Evolutionary conservation across 2,113 vertebrate genomes (phyloP).

Genomic region (Pitta sordida): DNA sequence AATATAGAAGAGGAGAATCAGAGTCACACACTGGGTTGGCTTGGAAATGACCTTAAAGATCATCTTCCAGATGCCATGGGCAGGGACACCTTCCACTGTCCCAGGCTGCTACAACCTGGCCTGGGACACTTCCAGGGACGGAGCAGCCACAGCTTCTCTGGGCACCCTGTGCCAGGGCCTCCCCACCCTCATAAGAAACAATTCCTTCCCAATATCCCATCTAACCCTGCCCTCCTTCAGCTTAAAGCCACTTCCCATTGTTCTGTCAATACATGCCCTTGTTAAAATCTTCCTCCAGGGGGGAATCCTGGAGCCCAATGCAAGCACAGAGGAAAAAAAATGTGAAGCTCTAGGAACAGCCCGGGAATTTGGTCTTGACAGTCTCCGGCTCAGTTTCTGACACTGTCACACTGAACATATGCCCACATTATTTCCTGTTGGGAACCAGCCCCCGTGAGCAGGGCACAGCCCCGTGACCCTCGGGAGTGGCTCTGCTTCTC

Average conservation of each 20-base stretch:
- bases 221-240: not conserved
- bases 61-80: not conserved
- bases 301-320: not conserved
- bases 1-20: not conserved
- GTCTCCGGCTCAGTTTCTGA: not conserved
- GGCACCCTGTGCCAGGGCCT: not conserved
- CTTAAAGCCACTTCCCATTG: not conserved
- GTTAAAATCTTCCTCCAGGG: not conserved
- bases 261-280: not conserved
- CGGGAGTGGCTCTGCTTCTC: not conserved
- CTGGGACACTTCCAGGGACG: not conserved
- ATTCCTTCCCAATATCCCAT: not conserved
- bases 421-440: fast-evolving
- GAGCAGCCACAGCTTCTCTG: not conserved
- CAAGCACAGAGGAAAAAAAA: not conserved
- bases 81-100: not conserved
- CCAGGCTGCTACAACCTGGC: not conserved
- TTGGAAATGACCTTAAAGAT: not conserved
- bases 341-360: not conserved
- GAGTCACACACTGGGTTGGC: not conserved
- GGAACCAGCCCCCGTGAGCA: not conserved
- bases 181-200: not conserved
- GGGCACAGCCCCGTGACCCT: fast-evolving
- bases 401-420: not conserved
- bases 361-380: not conserved